Evolutionary conservation across 2,797 vertebrate genomes (phyloP), one percentile per base, ranked within the genome.

Genomic region (Myotis vivesi): DNA sequence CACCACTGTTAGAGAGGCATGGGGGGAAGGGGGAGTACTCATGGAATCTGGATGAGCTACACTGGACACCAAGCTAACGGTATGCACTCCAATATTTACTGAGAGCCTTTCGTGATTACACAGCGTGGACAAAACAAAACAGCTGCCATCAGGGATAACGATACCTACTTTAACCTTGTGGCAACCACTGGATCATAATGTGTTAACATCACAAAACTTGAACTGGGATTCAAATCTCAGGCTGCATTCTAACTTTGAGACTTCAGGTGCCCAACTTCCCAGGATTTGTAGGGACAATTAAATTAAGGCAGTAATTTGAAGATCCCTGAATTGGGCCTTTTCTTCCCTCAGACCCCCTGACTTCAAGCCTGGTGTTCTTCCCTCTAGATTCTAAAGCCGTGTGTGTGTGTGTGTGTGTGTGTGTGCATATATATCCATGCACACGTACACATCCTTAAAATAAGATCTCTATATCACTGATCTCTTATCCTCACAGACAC

Each of bases 211-310:
- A 84, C 33, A 49, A 49, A 49, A 46, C 68, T 66, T 82, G 19
- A 89, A 89, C 82, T 53, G n/a, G 44, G 64, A 38, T 57, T 94
- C 49, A 51, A 72, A 83, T 51, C 55, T 20, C 51, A 79, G 64
- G 72, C 51, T 55, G 8, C 5, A 0, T 71, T 79, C 66, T 96
- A 91, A 86, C 69, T 36, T 55, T 36, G 66, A 55, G 30, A 57
- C 33, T 59, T 92, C n/a, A 49, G 59, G 53, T 15, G 4, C 36
- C 38, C 75, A n/a, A 25, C 13, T 79, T 92, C 57, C 28, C 41
- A 46, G 36, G 16, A 33, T 41, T 79, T 83, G 41, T 36, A 41
- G 12, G 9, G 69, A 73, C 38, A 53, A 72, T 49, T 94, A 87
- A 89, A 55, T 59, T 66, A 73, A 84, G 59, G 25, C 51, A 68